A percentile compares a stretch with the other conserved stretches of the same genome.
Evolutionary conservation across 2,888 invertebrate species (phyloP).

Genomic region (Drosophila peninsularis): DNA sequence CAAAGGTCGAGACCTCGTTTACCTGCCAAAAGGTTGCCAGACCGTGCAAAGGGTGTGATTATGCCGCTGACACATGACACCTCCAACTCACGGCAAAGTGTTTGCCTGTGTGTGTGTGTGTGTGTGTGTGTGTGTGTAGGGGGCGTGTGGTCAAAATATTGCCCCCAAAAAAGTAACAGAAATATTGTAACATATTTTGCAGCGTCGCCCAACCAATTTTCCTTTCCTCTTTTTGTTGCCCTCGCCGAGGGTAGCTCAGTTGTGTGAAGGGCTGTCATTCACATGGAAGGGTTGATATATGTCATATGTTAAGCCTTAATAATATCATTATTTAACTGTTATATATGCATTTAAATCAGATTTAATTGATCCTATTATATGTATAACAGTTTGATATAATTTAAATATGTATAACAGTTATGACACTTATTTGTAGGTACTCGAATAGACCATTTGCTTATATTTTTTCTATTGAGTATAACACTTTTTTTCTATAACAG

Average conservation of each 20-base stretch:
- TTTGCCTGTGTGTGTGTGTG: constrained; percentile 4
- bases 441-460: too few relatives aligned
- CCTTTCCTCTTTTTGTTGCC: neutral
- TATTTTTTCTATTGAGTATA: too few relatives aligned
- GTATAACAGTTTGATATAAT: too few relatives aligned
- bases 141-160: constrained; percentile 63
- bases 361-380: too few relatives aligned
- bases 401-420: too few relatives aligned
- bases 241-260: neutral
- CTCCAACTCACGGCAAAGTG: constrained; percentile 45
- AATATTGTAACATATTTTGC: constrained; percentile 65
- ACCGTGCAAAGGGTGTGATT: constrained; percentile 73
- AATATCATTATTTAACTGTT: too few relatives aligned
- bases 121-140: constrained; percentile 38
- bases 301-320: neutral
- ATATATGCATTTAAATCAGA: too few relatives aligned
- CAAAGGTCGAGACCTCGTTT: constrained; percentile 66
- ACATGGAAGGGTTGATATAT: neutral
- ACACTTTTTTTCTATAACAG: too few relatives aligned
- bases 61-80: constrained; percentile 78
- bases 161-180: constrained; percentile 60
- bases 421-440: too few relatives aligned
- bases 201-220: constrained; percentile 22
- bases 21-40: constrained; percentile 61
- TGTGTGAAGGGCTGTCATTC: neutral